phyloP scores from a whole-genome alignment of 2,888 invertebrate genomes.

The Odontomyia ornata region DNA sequence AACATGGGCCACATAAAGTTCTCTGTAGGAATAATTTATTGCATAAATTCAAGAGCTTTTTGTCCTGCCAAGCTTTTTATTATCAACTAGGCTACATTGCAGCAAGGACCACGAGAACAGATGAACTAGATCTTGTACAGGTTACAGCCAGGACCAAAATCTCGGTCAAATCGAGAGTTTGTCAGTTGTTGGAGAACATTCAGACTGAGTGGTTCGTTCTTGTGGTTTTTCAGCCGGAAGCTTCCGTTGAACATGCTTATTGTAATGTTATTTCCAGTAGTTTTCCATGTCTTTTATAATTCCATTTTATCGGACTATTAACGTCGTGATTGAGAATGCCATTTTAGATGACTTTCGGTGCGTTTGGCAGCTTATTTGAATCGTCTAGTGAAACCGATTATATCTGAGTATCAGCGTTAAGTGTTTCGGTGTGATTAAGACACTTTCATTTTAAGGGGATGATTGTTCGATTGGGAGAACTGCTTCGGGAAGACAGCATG shows the following conservation, averaged over 20 bases:
- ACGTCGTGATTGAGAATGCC: neutral
- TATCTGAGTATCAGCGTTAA: too few relatives aligned
- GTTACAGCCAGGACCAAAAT: slow-evolving; percentile 44
- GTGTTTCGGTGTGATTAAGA: too few relatives aligned
- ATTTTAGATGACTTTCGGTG: neutral
- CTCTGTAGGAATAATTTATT: neutral
- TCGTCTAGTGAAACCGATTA: neutral
- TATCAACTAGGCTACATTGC: neutral
- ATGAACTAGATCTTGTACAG: slow-evolving; percentile 26
- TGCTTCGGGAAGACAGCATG: too few relatives aligned
- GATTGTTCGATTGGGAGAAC: too few relatives aligned
- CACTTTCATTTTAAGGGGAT: too few relatives aligned
- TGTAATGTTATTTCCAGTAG: neutral
- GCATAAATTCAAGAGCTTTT: neutral
- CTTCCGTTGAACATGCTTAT: neutral
- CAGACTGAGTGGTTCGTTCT: slow-evolving; percentile 22
- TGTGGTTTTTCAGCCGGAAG: neutral
- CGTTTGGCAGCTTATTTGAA: neutral
- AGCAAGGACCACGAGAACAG: slow-evolving; percentile 27
- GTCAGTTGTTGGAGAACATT: slow-evolving; percentile 47
- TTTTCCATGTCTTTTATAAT: slow-evolving; percentile 1
- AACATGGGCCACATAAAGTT: neutral
- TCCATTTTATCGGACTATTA: neutral
- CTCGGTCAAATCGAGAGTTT: slow-evolving; percentile 44
- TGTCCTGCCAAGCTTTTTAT: slow-evolving; percentile 19